Conservation (phyloP, 2,888 invertebrate species). For the Leptarthrus brevirostris region DNA sequence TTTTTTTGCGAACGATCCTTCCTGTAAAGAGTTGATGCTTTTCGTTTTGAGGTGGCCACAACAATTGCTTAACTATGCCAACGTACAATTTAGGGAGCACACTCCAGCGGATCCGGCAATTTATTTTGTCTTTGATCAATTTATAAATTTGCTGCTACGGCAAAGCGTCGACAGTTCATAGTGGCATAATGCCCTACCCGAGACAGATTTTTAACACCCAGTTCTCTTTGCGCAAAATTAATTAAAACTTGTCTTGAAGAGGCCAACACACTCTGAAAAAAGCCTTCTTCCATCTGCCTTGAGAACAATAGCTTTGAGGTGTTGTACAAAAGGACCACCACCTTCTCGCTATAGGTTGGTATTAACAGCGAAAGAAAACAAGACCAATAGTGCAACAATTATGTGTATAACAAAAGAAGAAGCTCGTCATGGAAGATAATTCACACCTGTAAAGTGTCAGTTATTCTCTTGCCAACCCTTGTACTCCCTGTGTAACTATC, state of each 20-base stretch:
- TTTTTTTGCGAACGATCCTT: conserved; percentile 27
- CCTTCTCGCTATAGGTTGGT: not conserved
- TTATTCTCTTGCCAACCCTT: conserved; percentile 40
- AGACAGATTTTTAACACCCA: too few relatives aligned
- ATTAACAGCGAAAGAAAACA: conserved; percentile 10
- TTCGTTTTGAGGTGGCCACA: not conserved
- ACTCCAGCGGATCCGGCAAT: conserved; percentile 45
- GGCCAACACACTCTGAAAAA: not conserved
- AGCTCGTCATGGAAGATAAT: conserved; percentile 41
- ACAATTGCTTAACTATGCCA: conserved; percentile 16
- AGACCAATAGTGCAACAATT: conserved; percentile 35
- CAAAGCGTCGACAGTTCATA: not conserved
- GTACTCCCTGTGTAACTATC: conserved; percentile 25
- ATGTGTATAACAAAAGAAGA: conserved; percentile 26
- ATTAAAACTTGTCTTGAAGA: conserved; percentile 21
- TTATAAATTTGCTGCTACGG: not conserved
- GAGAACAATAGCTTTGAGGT: conserved; percentile 8
- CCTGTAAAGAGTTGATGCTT: not conserved
- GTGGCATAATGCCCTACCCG: not conserved
- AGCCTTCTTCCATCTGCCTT: not conserved
- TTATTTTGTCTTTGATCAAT: conserved; percentile 34
- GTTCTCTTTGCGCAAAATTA: not conserved
- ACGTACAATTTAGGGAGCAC: conserved; percentile 17
- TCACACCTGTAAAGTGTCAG: conserved; percentile 45
- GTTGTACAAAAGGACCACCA: conserved; percentile 18